Conservation (phyloP, 2,888 invertebrate species). For the Trissoscelio sp. region DNA sequence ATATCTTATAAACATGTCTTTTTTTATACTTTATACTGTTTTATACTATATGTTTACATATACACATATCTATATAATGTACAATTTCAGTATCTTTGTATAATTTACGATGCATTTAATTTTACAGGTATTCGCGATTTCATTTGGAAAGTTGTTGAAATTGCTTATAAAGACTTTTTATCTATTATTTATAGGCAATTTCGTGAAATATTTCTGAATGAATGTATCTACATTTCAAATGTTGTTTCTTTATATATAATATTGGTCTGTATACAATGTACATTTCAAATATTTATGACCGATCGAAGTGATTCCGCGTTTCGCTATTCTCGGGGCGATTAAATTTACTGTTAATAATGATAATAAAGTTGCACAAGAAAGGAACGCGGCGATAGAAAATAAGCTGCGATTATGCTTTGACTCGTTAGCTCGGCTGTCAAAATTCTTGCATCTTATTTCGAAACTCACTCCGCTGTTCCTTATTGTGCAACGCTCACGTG, state of each 20-base stretch:
- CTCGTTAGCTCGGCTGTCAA: conserved; percentile 27
- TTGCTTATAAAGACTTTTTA: conserved; percentile 45
- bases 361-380: conserved; percentile 29
- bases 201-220: conserved; percentile 27
- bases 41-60: neutral
- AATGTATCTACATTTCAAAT: conserved; percentile 16
- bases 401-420: conserved; percentile 38
- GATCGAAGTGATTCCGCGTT: conserved; percentile 21
- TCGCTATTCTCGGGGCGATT: neutral
- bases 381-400: conserved; percentile 1
- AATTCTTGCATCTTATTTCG: conserved; percentile 49
- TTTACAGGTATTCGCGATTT: conserved; percentile 47
- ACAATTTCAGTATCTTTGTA: conserved; percentile 1
- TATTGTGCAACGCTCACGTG: conserved; percentile 31
- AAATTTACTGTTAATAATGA: conserved; percentile 24
- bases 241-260: neutral
- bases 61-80: neutral
- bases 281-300: conserved; percentile 22
- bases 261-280: neutral
- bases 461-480: conserved; percentile 14
- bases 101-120: conserved; percentile 40
- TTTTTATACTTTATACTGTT: neutral
- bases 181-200: conserved; percentile 46
- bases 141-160: conserved; percentile 48
- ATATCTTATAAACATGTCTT: conserved; percentile 10